These are phyloP conservation scores for Enoplolaimus lenunculus DNA, from an alignment of 2,888 invertebrate species.

Conservation along the genomic window DNA sequence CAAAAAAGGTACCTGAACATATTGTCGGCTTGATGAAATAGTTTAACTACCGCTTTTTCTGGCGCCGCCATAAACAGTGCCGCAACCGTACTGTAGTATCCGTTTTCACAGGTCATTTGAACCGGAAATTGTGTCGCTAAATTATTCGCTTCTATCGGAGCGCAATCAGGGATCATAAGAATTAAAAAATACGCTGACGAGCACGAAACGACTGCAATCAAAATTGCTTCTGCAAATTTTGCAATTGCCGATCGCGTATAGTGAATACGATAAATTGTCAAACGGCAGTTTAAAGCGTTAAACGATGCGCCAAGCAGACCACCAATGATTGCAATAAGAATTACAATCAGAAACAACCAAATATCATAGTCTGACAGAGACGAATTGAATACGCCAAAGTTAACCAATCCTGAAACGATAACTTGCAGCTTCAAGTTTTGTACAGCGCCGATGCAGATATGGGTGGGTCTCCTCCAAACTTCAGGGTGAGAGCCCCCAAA, in stretches of 20 bases:
- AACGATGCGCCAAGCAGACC: slow-evolving; percentile 80
- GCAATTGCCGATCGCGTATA: slow-evolving; percentile 56
- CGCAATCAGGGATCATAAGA: slow-evolving; percentile 71
- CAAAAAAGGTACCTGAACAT: background rate
- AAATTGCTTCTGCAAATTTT: slow-evolving; percentile 67
- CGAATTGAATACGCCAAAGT: slow-evolving; percentile 69
- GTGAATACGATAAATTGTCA: slow-evolving; percentile 64
- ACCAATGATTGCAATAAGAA: slow-evolving; percentile 55
- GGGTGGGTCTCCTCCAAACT: too few species aligned
- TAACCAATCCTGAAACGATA: slow-evolving; percentile 62
- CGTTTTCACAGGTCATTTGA: slow-evolving; percentile 74
- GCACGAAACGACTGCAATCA: slow-evolving; percentile 69
- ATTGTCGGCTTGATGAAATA: slow-evolving; percentile 55
- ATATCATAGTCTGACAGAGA: background rate
- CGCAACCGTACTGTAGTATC: slow-evolving; percentile 80
- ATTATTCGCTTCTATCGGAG: slow-evolving; percentile 50
- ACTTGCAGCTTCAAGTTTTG: too few species aligned
- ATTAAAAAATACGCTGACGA: slow-evolving; percentile 76
- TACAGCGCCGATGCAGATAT: too few species aligned
- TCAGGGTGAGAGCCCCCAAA: too few species aligned
- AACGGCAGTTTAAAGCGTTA: slow-evolving; percentile 72
- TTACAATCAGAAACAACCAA: background rate
- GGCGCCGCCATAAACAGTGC: slow-evolving; percentile 95
- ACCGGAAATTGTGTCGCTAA: slow-evolving; percentile 25
- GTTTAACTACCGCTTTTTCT: slow-evolving; percentile 75